A percentile compares a stretch with the other conserved stretches of the same genome.
Conservation (phyloP, 2,888 invertebrate genomes). For the Scotopteryx bipunctaria region DNA sequence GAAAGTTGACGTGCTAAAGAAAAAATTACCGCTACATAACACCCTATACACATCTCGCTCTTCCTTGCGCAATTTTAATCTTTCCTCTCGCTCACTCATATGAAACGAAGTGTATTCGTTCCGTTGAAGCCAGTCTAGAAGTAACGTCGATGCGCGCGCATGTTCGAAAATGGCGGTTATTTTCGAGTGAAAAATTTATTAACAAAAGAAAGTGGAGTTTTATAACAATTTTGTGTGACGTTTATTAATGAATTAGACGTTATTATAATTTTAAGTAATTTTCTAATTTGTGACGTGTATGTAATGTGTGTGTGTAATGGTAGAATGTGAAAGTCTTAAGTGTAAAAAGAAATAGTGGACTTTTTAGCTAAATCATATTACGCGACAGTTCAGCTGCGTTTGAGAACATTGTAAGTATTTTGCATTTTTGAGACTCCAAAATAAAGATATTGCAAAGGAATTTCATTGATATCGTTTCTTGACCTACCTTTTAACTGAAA, state of each 20-base stretch:
- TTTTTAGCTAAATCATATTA: conserved; percentile 13
- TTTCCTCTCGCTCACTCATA: conserved; percentile 55
- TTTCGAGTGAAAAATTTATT: conserved; percentile 43
- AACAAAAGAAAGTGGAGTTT: conserved; percentile 39
- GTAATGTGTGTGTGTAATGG: conserved; percentile 13
- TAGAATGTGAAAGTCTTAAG: conserved; percentile 69
- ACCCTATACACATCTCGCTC: conserved; percentile 62
- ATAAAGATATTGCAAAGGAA: too few relatives aligned
- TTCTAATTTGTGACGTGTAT: background rate
- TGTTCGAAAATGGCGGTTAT: conserved; percentile 53
- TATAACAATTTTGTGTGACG: conserved; percentile 21
- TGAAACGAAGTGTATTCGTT: conserved; percentile 56
- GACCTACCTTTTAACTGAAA: too few relatives aligned
- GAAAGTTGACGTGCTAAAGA: conserved; percentile 80
- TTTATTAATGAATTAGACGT: background rate
- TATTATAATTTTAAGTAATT: background rate
- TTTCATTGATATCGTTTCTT: too few relatives aligned
- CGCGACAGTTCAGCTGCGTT: conserved; percentile 20
- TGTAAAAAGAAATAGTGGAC: conserved; percentile 30
- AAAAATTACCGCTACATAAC: conserved; percentile 78
- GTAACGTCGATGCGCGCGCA: conserved; percentile 58
- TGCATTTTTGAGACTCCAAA: too few relatives aligned
- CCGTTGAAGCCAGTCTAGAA: conserved; percentile 63
- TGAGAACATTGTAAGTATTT: conserved; percentile 9
- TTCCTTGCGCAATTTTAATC: conserved; percentile 37